Evolutionary conservation across 1,140 invertebrate genomes (phyloP), one percentile per base, ranked within the genome.

Genomic region (Mizuhopecten yessoensis): DNA sequence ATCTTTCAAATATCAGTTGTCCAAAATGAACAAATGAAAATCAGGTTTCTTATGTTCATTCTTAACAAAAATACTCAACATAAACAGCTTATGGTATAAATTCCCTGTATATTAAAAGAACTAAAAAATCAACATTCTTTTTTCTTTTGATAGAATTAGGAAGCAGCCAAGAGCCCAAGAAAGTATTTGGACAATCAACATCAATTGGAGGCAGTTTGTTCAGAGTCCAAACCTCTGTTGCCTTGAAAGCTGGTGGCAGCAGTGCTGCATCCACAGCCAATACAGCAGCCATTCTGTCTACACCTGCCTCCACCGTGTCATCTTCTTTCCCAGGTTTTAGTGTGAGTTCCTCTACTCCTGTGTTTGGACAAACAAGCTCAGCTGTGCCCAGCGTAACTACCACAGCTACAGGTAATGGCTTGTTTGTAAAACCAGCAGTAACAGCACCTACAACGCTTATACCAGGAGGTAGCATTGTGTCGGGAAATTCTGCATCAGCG

Each of bases 401-500:
- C n/a, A 23, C 29, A 87, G 11, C 86, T 36, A 17, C 34, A 36
- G 13, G 45, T 33, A 34, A 86, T 36, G 20, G 23, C 15, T 2
- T 39, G 33, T 87, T 9, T 34, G 89, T 34, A 33, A 17, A 86
- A 17, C 33, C n/a, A 17, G 34, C 86, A 10, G 86, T 36, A 87
- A 87, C 3, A 0, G n/a, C 33, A 34, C 13, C 36, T 39, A 39
- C 36, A 39, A 13, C 36, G 13, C 13, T 13, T 39, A 34, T 20
- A 36, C 33, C 86, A 87, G 86, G 0, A 10, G 34, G 5, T 87
- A 33, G 45, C 89, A 34, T 17, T 20, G 13, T 29, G 20, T 87
- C 86, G 34, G 86, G 87, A n/a, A 75, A 90, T 29, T 20, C 88
- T n/a, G n/a, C 88, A 90, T 45, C 91, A 49, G 33, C 87, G 34